A percentile compares a stretch with the other conserved stretches of the same genome.
Evolutionary conservation across 2,113 vertebrate genomes (phyloP).

Genomic region (Chaenocephalus aceratus): DNA sequence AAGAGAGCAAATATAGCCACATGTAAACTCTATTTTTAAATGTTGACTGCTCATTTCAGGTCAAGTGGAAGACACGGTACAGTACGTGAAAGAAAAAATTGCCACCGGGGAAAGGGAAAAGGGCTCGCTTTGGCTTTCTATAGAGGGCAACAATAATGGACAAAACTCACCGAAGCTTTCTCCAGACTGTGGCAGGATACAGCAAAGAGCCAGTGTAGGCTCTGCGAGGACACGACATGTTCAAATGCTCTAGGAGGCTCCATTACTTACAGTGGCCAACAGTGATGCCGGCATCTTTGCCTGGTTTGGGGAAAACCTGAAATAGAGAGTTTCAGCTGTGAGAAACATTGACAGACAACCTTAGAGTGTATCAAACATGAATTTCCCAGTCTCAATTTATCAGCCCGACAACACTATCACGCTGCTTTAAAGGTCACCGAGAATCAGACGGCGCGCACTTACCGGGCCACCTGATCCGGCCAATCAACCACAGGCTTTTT

Average conservation of each 20-base stretch:
- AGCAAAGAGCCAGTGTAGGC: constrained; percentile 48
- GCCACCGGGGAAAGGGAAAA: constrained; percentile 59
- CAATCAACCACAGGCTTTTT: constrained; percentile 74
- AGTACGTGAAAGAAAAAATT: constrained; percentile 47
- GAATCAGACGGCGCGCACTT: constrained; percentile 68
- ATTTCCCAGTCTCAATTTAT: constrained; percentile 37
- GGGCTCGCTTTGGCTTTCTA: constrained; percentile 47
- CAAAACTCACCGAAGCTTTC: constrained; percentile 48
- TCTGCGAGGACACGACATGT: constrained; percentile 50
- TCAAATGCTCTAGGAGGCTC: constrained; percentile 48
- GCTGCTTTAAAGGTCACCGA: constrained; percentile 69
- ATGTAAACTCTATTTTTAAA: constrained; percentile 61
- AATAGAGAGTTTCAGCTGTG: background rate
- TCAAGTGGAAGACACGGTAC: constrained; percentile 52
- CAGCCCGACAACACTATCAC: constrained; percentile 28
- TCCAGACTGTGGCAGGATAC: constrained; percentile 21
- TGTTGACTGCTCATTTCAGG: constrained; percentile 65
- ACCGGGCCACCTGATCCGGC: constrained; percentile 67
- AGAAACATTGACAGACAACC: constrained; percentile 36
- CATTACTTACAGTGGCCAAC: constrained; percentile 52
- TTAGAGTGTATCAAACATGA: constrained; percentile 20
- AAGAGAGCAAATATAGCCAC: constrained; percentile 43
- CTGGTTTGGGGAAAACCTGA: background rate
- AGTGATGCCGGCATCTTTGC: constrained; percentile 30
- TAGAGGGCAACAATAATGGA: constrained; percentile 37